Conservation (phyloP, 1,140 invertebrate genomes). For the Adoxophyes honmai region DNA sequence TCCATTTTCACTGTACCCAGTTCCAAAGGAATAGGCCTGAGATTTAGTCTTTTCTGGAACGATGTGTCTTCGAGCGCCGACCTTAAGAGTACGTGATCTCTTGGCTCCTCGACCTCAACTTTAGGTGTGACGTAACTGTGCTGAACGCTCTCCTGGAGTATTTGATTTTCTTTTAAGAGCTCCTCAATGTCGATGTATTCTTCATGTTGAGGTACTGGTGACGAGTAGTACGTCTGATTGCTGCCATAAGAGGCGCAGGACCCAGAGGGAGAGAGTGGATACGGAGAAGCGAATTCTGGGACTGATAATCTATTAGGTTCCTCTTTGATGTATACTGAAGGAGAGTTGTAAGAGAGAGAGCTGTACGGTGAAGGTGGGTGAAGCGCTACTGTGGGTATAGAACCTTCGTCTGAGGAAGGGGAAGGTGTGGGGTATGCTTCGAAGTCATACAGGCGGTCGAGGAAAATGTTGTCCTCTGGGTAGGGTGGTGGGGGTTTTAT, state of each 20-base stretch:
- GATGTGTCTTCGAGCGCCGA: slow-evolving; percentile 89
- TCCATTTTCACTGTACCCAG: slow-evolving; percentile 78
- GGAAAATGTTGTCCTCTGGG: slow-evolving; percentile 62
- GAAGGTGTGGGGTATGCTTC: slow-evolving; percentile 71
- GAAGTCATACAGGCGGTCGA: slow-evolving; percentile 66
- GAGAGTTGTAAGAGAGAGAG: slow-evolving; percentile 50
- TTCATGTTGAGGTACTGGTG: slow-evolving; percentile 77
- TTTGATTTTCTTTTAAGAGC: slow-evolving; percentile 74
- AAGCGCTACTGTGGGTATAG: slow-evolving; percentile 68
- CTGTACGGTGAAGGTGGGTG: slow-evolving; percentile 71
- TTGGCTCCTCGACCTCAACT: slow-evolving; percentile 70
- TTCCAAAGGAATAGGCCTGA: slow-evolving; percentile 82
- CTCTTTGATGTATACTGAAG: slow-evolving; percentile 65
- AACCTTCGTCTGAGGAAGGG: slow-evolving; percentile 74
- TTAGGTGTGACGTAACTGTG: slow-evolving; percentile 65
- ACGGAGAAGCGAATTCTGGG: slow-evolving; percentile 79
- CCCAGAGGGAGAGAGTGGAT: slow-evolving; percentile 79
- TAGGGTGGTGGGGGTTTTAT: slow-evolving; percentile 65
- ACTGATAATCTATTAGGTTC: slow-evolving; percentile 73
- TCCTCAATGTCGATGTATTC: slow-evolving; percentile 76
- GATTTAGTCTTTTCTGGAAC: slow-evolving; percentile 89
- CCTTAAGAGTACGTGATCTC: slow-evolving; percentile 87
- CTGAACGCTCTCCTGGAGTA: slow-evolving; percentile 68
- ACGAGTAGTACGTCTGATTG: slow-evolving; percentile 67
- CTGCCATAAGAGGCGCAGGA: slow-evolving; percentile 76